Base-by-base conservation (phyloP, 2,113 vertebrate species). In the Phyllostomus discolor region DNA sequence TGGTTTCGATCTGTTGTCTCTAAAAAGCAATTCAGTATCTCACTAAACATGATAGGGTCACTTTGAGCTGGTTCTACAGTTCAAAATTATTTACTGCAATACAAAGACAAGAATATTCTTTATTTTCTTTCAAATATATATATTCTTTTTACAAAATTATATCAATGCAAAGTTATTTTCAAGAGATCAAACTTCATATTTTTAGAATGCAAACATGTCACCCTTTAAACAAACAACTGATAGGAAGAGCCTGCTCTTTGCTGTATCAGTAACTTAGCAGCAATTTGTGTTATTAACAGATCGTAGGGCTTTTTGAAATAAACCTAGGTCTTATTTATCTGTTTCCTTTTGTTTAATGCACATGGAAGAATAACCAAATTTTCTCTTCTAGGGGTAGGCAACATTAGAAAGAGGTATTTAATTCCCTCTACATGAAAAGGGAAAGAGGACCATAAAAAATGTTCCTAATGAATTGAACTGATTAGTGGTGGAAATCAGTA, bases 401-500 rank as follows among this genome's bases (percentile, higher is more conserved):
- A 69, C 78, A 97, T 95, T 97, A 98, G 98, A 98, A 98, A 97
- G 70, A 22, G 78, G n/a, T 82, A 92, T 98, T 98, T 98, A 50
- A 98, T 97, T 98, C 97, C 80, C 75, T 88, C 88, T 92, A 96
- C 73, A 94, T 98, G 97, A 97, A 98, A 98, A 97, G 76, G 66
- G 95, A 96, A 95, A 94, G 33, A 89, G 89, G 97, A 90, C 76
- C 88, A 95, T 95, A 92, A 97, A 98, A 98, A 98, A 97, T 95
- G 80, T 90, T 94, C 76, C 90, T 98, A 98, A 97, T 97, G 75
- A 98, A 97, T 97, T 95, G 95, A 90, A 78, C 96, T 94, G 97
- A 98, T 98, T 98, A 98, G 97, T 66, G 88, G 64, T 73, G 93
- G 31, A 97, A 98, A 97, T 97, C 97, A 97, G 95, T 93, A 88